These are phyloP conservation scores for Daboia siamensis DNA, from an alignment of 2,113 vertebrate species.

Conservation along the genomic window DNA sequence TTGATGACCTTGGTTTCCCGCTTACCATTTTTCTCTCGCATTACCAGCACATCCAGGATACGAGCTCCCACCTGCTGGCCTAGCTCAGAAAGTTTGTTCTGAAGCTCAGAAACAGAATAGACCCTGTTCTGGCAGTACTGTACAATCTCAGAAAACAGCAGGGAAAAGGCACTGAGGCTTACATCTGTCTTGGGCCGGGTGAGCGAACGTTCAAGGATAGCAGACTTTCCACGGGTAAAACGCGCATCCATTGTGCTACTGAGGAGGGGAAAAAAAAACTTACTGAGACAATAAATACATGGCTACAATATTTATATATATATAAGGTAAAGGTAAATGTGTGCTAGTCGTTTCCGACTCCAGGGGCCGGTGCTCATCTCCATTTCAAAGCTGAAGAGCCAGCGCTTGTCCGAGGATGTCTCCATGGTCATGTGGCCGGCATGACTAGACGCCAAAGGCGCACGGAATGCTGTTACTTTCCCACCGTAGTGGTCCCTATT, in stretches of 20 bases:
- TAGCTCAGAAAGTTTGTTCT: constrained; percentile 83
- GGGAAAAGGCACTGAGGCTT: constrained; percentile 84
- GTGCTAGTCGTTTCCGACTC: too few relatives aligned
- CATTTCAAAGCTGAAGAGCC: too few relatives aligned
- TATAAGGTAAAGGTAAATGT: too few relatives aligned
- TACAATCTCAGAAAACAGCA: constrained; percentile 93
- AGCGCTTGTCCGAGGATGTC: too few relatives aligned
- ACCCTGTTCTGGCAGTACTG: constrained; percentile 95
- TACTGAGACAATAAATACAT: neutral
- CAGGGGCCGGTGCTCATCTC: too few relatives aligned
- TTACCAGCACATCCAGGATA: constrained; percentile 85
- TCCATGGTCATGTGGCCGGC: too few relatives aligned
- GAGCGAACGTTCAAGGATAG: constrained; percentile 83
- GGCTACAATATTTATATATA: neutral
- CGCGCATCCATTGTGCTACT: constrained; percentile 79
- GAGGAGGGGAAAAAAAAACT: neutral
- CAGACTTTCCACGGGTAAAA: constrained; percentile 88
- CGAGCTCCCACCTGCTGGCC: constrained; percentile 87
- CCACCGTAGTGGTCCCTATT: too few relatives aligned
- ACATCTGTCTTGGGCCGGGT: constrained; percentile 85
- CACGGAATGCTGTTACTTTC: too few relatives aligned
- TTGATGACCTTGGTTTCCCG: constrained; percentile 89
- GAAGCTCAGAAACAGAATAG: constrained; percentile 90
- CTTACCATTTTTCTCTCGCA: constrained; percentile 85
- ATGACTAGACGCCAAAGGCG: too few relatives aligned